These are phyloP conservation scores for Bubalus kerabau DNA, from an alignment of 2,113 vertebrate genomes.

Conservation along the genomic window DNA sequence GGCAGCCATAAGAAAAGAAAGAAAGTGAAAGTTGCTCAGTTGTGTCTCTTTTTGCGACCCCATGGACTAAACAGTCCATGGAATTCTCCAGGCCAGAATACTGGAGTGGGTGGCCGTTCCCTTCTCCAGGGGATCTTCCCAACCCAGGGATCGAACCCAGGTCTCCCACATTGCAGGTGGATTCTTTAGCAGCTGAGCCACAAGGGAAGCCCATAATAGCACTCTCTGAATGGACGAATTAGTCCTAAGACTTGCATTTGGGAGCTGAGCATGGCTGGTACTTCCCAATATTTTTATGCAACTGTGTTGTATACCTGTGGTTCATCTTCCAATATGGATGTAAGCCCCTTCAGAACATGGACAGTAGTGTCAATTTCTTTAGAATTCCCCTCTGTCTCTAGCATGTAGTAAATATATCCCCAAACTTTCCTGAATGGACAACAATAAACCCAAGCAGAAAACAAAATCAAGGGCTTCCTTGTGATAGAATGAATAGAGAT, in stretches of 20 bases:
- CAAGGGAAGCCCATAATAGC: not conserved
- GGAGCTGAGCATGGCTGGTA: not conserved
- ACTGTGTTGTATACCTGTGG: not conserved
- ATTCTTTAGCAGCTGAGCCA: not conserved
- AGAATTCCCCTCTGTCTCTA: not conserved
- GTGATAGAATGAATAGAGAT: not conserved
- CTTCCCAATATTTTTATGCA: not conserved
- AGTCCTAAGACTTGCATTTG: not conserved
- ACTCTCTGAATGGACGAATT: not conserved
- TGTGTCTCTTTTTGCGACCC: not conserved
- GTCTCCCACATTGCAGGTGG: not conserved
- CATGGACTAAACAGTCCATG: not conserved
- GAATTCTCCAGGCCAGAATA: not conserved
- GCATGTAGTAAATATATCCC: not conserved
- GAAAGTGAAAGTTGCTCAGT: not conserved
- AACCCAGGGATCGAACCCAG: not conserved
- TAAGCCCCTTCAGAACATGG: not conserved
- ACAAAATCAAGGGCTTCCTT: slow-evolving; percentile 9
- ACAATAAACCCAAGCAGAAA: not conserved
- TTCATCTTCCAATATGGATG: not conserved
- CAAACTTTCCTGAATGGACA: not conserved
- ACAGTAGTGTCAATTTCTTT: not conserved
- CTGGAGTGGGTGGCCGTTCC: not conserved
- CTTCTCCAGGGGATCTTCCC: not conserved
- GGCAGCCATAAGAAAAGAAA: not conserved